Percentiles rank a stretch among this genome's conserved stretches.
phyloP scores from a whole-genome alignment of 2,113 vertebrate genomes.

The Lichenostomus cassidix region DNA sequence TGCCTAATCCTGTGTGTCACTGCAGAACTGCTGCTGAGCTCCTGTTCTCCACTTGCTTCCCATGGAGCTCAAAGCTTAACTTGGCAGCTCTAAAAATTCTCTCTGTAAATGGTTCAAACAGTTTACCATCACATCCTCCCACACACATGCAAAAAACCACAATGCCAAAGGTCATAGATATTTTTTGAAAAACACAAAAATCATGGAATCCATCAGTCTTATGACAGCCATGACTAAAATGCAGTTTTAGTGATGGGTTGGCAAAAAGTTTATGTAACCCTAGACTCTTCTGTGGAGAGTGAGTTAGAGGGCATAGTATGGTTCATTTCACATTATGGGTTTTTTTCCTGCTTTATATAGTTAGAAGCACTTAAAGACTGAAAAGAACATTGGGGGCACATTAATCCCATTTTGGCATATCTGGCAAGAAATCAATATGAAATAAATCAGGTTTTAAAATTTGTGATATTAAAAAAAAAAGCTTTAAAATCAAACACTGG shows the following conservation, averaged over 20 bases:
- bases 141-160: constrained; percentile 3
- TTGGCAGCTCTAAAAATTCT: constrained; percentile 44
- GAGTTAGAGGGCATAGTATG: not conserved
- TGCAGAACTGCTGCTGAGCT: constrained; percentile 30
- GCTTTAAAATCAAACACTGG: not conserved
- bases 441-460: not conserved
- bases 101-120: constrained; percentile 17
- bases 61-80: constrained; percentile 36
- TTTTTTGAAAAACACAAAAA: not conserved
- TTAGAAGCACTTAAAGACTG: not conserved
- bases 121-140: constrained; percentile 36
- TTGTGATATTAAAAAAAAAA: not conserved
- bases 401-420: not conserved
- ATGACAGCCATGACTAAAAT: constrained; percentile 1
- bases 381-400: not conserved
- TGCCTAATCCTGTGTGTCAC: constrained; percentile 45
- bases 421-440: not conserved
- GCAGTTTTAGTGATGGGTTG: not conserved
- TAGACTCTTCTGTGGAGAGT: not conserved
- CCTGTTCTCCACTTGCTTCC: constrained; percentile 32
- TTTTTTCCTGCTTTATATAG: not conserved
- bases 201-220: not conserved
- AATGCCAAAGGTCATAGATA: not conserved
- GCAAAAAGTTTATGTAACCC: not conserved
- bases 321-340: not conserved